Evolutionary conservation across 1,140 invertebrate genomes (phyloP), one percentile per base, ranked within the genome.

Genomic region (Portunus trituberculatus): DNA sequence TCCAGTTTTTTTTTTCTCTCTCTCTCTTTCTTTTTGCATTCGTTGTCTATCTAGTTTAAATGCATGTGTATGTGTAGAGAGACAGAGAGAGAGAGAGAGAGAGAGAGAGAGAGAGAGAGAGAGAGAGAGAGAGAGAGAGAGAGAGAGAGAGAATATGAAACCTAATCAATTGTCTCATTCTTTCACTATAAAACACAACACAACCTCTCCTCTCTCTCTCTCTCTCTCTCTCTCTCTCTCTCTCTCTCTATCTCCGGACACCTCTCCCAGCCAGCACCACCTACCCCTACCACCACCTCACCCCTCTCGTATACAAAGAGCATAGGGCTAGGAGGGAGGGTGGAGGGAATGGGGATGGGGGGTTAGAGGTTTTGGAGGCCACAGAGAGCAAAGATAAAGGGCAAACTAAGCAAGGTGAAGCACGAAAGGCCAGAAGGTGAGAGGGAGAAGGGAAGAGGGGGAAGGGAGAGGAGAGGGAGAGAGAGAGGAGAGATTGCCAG

Each of bases 171-270:
- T 59, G 3, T 59, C 8, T 59, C 52, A 16, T 16, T 10, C 3
- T 59, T 59, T 59, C 52, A 92, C 52, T 29, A 28, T 29, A 32
- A 32, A 14, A 16, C 48, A 59, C 7, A 92, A 39, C 86, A 39
- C 86, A 39, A 39, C 39, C 6, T 39, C 39, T 39, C 39, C 86
- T 88, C 31, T 88, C 25, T 88, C 86, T 88, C 29, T 39, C n/a
- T 28, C 86, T 31, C 25, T 28, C 29, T 29, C 86, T 88, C 86
- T 88, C 86, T 88, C 86, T 88, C 86, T 88, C 86, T 88, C 86
- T 88, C 86, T 88, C 86, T 88, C 86, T 31, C n/a, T 88, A 7
- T 88, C 32, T 88, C 32, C 86, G n/a, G 86, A 32, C 86, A 25
- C 84, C 39, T 31, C 84, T 0, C 16, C 39, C 12, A 25, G 39